Evolutionary conservation across 2,888 invertebrate genomes (phyloP).

Genomic region (Apamea anceps): DNA sequence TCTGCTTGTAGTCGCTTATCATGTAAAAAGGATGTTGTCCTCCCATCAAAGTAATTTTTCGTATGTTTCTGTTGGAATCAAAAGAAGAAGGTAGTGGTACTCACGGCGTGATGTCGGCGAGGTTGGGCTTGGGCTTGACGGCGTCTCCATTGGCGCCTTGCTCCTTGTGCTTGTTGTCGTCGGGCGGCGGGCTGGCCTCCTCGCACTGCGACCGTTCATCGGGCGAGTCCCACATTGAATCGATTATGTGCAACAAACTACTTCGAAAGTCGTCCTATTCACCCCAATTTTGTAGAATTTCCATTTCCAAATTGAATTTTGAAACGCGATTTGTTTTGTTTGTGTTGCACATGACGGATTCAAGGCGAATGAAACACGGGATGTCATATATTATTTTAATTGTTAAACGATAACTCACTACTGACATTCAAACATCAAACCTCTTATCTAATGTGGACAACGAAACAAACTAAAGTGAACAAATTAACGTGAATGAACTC

Average conservation of each 20-base stretch:
- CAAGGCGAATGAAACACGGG: slow-evolving; percentile 91
- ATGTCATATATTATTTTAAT: slow-evolving; percentile 90
- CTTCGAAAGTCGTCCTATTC: slow-evolving; percentile 90
- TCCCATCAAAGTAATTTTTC: not conserved
- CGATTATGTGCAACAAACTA: slow-evolving; percentile 91
- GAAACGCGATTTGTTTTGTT: slow-evolving; percentile 79
- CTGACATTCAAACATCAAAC: slow-evolving; percentile 88
- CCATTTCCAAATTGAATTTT: slow-evolving; percentile 77
- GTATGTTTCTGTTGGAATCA: not conserved
- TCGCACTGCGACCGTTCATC: slow-evolving; percentile 90
- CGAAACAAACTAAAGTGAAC: slow-evolving; percentile 86
- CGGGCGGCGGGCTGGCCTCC: slow-evolving; percentile 81
- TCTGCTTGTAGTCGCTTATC: not conserved
- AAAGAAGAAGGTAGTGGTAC: slow-evolving; percentile 65
- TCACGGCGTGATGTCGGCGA: slow-evolving; percentile 92
- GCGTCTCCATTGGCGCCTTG: slow-evolving; percentile 83
- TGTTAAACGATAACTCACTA: slow-evolving; percentile 87
- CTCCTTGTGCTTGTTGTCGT: slow-evolving; percentile 81
- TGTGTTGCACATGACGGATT: slow-evolving; percentile 91
- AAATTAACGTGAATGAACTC: slow-evolving; percentile 86
- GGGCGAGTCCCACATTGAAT: slow-evolving; percentile 91
- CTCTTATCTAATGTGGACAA: slow-evolving; percentile 85
- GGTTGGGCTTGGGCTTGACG: slow-evolving; percentile 87
- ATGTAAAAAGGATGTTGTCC: not conserved
- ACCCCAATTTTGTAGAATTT: slow-evolving; percentile 77